Percentiles rank a stretch among this genome's conserved stretches.
phyloP scores from a whole-genome alignment of 1,140 invertebrate genomes.

The Belonocnema kinseyi region DNA sequence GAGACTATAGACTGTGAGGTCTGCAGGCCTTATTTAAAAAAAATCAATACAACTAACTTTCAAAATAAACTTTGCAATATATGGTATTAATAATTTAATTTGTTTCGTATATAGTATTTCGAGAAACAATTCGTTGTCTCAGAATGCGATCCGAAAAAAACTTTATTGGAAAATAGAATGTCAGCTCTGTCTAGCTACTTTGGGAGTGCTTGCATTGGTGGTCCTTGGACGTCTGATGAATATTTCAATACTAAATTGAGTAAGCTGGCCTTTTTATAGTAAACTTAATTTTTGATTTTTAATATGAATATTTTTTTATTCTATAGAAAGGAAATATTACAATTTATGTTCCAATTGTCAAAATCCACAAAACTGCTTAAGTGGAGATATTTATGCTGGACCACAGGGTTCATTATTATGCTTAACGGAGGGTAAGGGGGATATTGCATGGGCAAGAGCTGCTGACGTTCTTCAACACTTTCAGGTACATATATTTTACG shows the following conservation, averaged over 20 bases:
- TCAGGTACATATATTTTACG: conserved; percentile 71
- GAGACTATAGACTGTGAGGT: too few species aligned
- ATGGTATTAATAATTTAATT: too few species aligned
- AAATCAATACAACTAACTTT: too few species aligned
- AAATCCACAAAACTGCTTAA: conserved; percentile 78
- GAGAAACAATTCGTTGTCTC: conserved; percentile 82
- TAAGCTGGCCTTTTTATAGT: conserved; percentile 70
- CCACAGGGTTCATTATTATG: conserved; percentile 86
- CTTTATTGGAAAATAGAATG: conserved; percentile 84
- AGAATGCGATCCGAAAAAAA: conserved; percentile 80
- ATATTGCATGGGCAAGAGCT: conserved; percentile 87
- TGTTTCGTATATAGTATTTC: conserved; percentile 79
- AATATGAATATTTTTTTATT: background rate
- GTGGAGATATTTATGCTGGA: conserved; percentile 87
- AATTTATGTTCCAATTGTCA: conserved; percentile 84
- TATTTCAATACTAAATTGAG: conserved; percentile 82
- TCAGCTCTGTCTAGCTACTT: conserved; percentile 83
- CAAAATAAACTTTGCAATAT: too few species aligned
- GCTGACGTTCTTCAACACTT: conserved; percentile 81
- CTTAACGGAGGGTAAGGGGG: conserved; percentile 84
- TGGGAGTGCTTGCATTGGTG: conserved; percentile 86
- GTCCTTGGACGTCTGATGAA: conserved; percentile 85
- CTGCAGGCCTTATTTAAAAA: too few species aligned
- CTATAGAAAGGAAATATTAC: conserved; percentile 80
- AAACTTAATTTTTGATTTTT: background rate